Evolutionary conservation across 2,888 invertebrate species (phyloP), one percentile per base, ranked within the genome.

Genomic region (Scaptomyza parva): DNA sequence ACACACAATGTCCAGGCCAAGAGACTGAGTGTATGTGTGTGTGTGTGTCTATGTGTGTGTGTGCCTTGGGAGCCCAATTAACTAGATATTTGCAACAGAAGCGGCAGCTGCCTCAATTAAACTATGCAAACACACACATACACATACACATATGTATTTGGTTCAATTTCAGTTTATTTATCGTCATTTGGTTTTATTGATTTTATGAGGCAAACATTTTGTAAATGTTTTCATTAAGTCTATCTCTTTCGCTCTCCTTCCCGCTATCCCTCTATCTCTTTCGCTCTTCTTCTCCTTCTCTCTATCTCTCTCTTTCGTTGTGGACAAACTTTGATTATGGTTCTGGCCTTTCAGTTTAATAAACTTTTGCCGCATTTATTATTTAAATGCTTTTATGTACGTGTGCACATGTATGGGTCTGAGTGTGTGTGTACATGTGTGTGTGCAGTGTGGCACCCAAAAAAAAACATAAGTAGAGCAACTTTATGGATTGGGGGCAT

Each of bases 181-280:
- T 66, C 61, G 76, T 62, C 74, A 83, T 82, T 86, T 79, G 67
- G 57, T 30, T 55, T 70, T 79, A 82, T 82, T 83, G 82, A 82
- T 82, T 86, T 86, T 86, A 86, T 65, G 84, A 45, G 67, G 64
- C 80, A 71, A 74, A 77, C 78, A 81, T 81, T 85, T 81, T 85
- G 80, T 68, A 86, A 82, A 83, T 86, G 83, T 82, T 86, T 82
- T 82, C 77, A 82, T 83, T 82, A 75, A 41, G 54, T 35, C 0
- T 33, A 3, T 3, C 11, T 30, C 51, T 51, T n/a, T 0, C 12
- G 12, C 30, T 33, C n/a, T 33, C n/a, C n/a, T n/a, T n/a, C n/a
- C n/a, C n/a, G n/a, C n/a, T n/a, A n/a, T n/a, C n/a, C n/a, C 24
- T 33, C 2, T 33, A 3, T 7, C n/a, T 33, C 52, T 47, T 14